These are phyloP conservation scores for Amia ocellicauda DNA, from an alignment of 2,113 vertebrate species.

Conservation along the genomic window DNA sequence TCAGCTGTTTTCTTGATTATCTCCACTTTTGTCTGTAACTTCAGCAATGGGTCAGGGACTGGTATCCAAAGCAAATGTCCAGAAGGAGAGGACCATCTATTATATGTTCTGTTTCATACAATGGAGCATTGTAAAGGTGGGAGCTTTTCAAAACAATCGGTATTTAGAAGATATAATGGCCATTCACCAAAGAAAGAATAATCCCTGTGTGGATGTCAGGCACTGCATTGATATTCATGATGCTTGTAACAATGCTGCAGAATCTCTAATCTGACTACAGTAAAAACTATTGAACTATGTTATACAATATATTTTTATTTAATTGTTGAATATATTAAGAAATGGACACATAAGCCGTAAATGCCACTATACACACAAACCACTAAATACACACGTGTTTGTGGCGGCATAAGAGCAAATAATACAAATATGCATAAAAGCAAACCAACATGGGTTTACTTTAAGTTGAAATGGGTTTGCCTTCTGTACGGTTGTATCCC, in stretches of 20 bases:
- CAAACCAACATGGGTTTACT: too few species aligned
- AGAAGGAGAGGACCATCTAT: slow-evolving; percentile 50
- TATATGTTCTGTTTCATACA: slow-evolving; percentile 69
- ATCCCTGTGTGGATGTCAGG: slow-evolving; percentile 51
- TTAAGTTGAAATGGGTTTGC: too few species aligned
- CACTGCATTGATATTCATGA: slow-evolving; percentile 48
- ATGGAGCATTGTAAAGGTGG: slow-evolving; percentile 67
- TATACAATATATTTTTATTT: too few species aligned
- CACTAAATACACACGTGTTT: too few species aligned
- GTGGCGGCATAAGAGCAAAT: too few species aligned
- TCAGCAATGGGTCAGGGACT: slow-evolving; percentile 38
- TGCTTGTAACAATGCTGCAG: slow-evolving; percentile 24
- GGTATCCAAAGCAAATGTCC: slow-evolving; percentile 22
- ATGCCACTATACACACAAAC: too few species aligned
- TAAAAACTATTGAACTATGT: too few species aligned
- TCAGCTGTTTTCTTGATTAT: slow-evolving; percentile 11
- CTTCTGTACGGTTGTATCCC: too few species aligned
- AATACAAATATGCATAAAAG: too few species aligned
- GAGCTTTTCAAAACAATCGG: slow-evolving; percentile 56
- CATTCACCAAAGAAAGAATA: slow-evolving; percentile 45
- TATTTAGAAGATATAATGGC: slow-evolving; percentile 54
- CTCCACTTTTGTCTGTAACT: slow-evolving; percentile 15
- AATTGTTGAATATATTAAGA: too few species aligned
- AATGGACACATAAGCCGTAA: too few species aligned
- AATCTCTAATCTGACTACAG: too few species aligned